Percentiles rank a stretch among this genome's conserved stretches.
phyloP scores from a whole-genome alignment of 2,888 invertebrate species.

The Antitype chi region DNA sequence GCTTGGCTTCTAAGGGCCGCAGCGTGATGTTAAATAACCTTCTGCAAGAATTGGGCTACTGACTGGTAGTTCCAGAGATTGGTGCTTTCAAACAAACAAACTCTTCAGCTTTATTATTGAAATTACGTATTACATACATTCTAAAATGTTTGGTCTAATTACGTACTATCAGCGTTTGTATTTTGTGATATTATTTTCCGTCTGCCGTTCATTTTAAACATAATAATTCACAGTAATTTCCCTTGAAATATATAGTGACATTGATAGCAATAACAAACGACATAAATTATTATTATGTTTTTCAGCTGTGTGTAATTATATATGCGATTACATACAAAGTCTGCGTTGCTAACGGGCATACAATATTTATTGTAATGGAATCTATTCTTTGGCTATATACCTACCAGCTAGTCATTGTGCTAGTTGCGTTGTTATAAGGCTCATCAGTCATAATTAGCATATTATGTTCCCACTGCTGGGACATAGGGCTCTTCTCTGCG shows the following conservation, averaged over 20 bases:
- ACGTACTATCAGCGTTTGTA: not conserved
- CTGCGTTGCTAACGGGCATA: not conserved
- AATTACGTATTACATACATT: not conserved
- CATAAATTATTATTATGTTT: not conserved
- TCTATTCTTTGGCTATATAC: not conserved
- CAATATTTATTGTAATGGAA: constrained; percentile 6
- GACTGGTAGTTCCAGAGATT: no score
- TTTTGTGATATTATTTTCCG: constrained; percentile 3
- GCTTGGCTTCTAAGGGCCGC: no score
- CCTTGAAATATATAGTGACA: constrained; percentile 34
- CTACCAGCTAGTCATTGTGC: not conserved
- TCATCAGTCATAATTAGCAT: no score
- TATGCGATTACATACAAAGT: constrained; percentile 7
- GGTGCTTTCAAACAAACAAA: no score
- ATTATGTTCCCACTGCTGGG: no score
- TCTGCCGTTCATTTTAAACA: constrained; percentile 6
- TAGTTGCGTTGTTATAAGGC: not conserved
- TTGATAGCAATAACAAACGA: constrained; percentile 40
- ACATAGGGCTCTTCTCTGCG: no score
- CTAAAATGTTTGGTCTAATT: constrained; percentile 13
- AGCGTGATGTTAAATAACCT: no score
- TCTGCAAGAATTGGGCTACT: no score
- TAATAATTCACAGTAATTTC: constrained; percentile 21
- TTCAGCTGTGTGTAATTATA: constrained; percentile 10
- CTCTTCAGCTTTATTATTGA: no score